Evolutionary conservation across 2,113 vertebrate species (phyloP).

Genomic region (Anarrhichthys ocellatus): DNA sequence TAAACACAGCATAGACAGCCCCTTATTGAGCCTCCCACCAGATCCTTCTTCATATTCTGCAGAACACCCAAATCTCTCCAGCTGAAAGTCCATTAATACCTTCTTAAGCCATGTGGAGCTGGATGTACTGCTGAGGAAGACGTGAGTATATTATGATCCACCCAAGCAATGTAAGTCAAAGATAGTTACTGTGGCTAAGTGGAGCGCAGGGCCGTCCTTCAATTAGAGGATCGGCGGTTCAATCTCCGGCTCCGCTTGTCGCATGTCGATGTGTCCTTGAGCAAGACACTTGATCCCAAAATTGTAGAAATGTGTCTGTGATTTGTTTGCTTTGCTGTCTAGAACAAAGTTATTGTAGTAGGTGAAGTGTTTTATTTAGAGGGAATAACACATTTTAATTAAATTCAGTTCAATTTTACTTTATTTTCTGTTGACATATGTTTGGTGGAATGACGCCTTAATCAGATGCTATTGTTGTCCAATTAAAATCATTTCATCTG

Average conservation of each 20-base stretch:
- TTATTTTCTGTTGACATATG: not conserved
- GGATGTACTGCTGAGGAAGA: slow-evolving; percentile 22
- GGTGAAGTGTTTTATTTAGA: not conserved
- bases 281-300: no score
- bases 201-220: no score
- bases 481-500: not conserved
- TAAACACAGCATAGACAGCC: slow-evolving; percentile 20
- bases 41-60: slow-evolving; percentile 19
- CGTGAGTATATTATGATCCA: slow-evolving; percentile 21
- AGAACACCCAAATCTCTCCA: slow-evolving; percentile 28
- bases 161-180: slow-evolving; percentile 14
- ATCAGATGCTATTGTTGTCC: not conserved
- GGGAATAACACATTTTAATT: not conserved
- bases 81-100: slow-evolving; percentile 36
- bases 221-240: no score
- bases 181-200: not conserved
- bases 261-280: no score
- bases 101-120: slow-evolving; percentile 16
- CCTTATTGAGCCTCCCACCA: slow-evolving; percentile 28
- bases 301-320: not conserved
- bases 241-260: no score
- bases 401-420: not conserved
- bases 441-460: not conserved
- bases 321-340: not conserved
- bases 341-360: not conserved